Conservation (phyloP, 2,797 vertebrate genomes). For the Falco cherrug region DNA sequence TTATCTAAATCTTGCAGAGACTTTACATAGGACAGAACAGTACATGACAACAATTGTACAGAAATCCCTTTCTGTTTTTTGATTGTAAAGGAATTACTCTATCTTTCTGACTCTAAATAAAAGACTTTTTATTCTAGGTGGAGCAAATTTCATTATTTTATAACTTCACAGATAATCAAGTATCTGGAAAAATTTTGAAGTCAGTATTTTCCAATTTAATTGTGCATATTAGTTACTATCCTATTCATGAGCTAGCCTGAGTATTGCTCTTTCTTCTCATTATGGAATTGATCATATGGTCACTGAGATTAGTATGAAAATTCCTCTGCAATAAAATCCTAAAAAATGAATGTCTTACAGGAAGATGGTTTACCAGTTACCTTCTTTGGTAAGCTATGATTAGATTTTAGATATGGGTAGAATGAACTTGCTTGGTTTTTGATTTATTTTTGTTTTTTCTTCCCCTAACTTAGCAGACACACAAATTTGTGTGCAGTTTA, state of each 20-base stretch:
- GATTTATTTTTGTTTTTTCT: not conserved
- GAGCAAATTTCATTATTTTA: not conserved
- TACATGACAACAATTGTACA: not conserved
- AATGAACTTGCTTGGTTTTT: not conserved
- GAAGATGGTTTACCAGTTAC: not conserved
- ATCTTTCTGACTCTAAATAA: not conserved
- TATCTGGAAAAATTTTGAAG: not conserved
- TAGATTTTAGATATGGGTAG: not conserved
- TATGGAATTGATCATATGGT: not conserved
- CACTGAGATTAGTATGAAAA: not conserved
- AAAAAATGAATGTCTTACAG: not conserved
- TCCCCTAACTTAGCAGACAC: not conserved
- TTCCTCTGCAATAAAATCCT: not conserved
- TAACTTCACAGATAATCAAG: not conserved
- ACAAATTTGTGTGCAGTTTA: not conserved
- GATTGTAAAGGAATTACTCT: not conserved
- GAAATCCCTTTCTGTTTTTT: not conserved
- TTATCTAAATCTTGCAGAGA: not conserved
- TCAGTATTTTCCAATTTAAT: not conserved
- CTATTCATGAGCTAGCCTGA: not conserved
- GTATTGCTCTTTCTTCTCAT: not conserved
- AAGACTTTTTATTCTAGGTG: not conserved
- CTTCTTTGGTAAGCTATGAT: not conserved
- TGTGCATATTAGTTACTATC: not conserved
- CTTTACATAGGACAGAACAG: not conserved